Evolutionary conservation across 35 echinoderm and acorn worm genomes (phyloP).

Genomic region (Eucidaris tribuloides): DNA sequence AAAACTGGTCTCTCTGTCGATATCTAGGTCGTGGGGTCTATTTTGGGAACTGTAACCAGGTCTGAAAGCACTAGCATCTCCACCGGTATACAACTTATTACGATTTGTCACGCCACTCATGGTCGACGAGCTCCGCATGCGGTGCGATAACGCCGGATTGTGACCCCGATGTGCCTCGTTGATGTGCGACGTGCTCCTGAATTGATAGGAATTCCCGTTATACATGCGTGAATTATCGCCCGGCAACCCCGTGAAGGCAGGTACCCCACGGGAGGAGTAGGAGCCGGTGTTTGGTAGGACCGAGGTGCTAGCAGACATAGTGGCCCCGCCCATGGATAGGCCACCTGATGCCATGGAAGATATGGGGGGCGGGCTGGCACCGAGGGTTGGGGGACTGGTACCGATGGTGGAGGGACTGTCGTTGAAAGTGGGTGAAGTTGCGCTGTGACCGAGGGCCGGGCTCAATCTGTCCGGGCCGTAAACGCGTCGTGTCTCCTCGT

Average conservation of each 20-base stretch:
- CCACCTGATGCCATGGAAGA: conserved; percentile 11
- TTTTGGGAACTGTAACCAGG: no score
- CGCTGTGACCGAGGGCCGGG: not conserved
- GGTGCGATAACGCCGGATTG: not conserved
- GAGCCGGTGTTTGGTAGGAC: no score
- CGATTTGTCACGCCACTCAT: not conserved
- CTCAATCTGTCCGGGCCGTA: not conserved
- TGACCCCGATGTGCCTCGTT: not conserved
- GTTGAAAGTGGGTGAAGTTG: conserved; percentile 21
- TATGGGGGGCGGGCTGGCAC: not conserved
- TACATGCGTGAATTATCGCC: no score
- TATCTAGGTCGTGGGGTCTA: not conserved
- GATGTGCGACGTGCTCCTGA: conserved; percentile 1
- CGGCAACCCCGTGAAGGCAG: no score
- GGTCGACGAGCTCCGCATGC: not conserved
- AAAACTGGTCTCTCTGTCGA: conserved; percentile 26
- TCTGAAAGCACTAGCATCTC: not conserved
- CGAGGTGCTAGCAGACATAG: no score
- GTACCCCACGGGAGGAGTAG: no score
- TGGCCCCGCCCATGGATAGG: no score
- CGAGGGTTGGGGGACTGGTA: conserved; percentile 3
- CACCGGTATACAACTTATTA: conserved; percentile 9
- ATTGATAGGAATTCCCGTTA: no score
- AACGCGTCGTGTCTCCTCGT: conserved; percentile 2
- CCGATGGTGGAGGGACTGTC: not conserved